A percentile compares a stretch with the other conserved stretches of the same genome.
Conservation (phyloP, 2,797 vertebrate species). For the Cynopterus sphinx region DNA sequence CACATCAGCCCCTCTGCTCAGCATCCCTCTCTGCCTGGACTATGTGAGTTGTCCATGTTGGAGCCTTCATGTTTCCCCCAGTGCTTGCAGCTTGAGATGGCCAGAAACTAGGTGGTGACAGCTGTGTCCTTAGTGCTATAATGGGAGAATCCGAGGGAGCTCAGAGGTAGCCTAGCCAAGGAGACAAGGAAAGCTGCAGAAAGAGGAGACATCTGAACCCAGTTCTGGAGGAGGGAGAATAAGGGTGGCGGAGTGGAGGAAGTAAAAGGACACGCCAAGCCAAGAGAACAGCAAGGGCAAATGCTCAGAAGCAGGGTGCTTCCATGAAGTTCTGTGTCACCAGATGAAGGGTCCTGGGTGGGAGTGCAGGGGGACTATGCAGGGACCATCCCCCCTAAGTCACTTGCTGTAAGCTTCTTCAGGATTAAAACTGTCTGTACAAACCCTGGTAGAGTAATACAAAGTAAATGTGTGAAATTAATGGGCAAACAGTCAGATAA, state of each 20-base stretch:
- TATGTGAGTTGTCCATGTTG: too few species aligned
- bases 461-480: neutral
- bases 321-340: neutral
- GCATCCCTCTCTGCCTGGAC: neutral
- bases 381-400: neutral
- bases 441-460: neutral
- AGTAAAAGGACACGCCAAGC: neutral
- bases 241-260: neutral
- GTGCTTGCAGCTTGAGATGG: neutral
- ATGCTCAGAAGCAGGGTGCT: neutral
- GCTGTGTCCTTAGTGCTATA: neutral
- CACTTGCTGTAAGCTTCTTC: neutral
- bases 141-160: neutral
- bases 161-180: neutral
- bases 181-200: neutral
- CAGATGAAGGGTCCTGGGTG: neutral
- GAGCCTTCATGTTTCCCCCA: neutral
- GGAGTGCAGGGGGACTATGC: neutral
- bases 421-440: neutral
- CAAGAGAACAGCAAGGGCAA: neutral
- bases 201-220: neutral
- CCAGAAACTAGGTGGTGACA: neutral
- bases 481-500: neutral
- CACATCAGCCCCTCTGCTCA: rapidly evolving
- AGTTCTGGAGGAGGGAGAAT: neutral